A percentile compares a stretch with the other conserved stretches of the same genome.
phyloP scores from a whole-genome alignment of 2,113 vertebrate genomes.

The Neodontobutis hainanensis region DNA sequence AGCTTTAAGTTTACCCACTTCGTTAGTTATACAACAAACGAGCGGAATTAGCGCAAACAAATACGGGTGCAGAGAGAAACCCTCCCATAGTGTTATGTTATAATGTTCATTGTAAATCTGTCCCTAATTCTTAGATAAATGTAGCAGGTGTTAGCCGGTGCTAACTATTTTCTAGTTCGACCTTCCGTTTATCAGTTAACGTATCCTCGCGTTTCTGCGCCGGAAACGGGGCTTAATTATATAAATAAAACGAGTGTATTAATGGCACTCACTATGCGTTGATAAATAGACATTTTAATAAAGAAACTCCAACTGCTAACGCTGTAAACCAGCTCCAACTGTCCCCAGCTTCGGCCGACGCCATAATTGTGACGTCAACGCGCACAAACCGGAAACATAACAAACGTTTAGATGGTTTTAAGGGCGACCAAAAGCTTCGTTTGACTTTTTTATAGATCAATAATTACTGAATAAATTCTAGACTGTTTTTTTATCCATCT shows the following conservation, averaged over 20 bases:
- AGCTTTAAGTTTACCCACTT: background rate
- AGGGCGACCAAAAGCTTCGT: no score
- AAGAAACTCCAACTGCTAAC: slow-evolving; percentile 84
- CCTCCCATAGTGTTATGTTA: no score
- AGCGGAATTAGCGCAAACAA: background rate
- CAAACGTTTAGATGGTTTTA: background rate
- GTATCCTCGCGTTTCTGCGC: background rate
- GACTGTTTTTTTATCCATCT: no score
- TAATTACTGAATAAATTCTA: no score
- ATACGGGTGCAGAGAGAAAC: background rate
- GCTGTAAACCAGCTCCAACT: slow-evolving; percentile 72
- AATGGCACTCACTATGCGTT: slow-evolving; percentile 87
- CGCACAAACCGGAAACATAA: background rate
- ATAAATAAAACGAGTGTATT: fast-evolving
- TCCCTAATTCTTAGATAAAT: background rate
- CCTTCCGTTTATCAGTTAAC: background rate
- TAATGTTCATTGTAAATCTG: background rate
- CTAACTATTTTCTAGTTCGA: background rate
- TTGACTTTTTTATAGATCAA: no score
- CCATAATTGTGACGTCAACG: slow-evolving; percentile 71
- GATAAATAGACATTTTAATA: slow-evolving; percentile 92
- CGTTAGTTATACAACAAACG: background rate
- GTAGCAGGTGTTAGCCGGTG: slow-evolving; percentile 14
- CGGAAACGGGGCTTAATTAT: fast-evolving
- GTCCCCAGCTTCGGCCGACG: slow-evolving; percentile 46